Evolutionary conservation across 2,113 vertebrate species (phyloP).

Genomic region (Atherinomorus stipes): DNA sequence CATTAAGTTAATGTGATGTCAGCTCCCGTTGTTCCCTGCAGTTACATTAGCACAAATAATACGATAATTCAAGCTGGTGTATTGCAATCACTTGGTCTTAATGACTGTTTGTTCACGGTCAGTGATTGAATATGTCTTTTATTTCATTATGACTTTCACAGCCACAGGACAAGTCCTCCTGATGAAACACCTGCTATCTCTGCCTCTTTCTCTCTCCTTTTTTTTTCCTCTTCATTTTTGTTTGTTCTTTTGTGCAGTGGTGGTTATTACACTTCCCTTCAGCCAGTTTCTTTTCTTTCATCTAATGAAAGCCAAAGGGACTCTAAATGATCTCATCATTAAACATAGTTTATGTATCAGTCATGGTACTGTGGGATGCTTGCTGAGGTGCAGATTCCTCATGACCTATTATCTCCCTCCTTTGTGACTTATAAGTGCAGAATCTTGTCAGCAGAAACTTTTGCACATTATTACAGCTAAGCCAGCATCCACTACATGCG

Average conservation of each 20-base stretch:
- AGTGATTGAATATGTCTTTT: conserved; percentile 63
- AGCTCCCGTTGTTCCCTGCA: conserved; percentile 54
- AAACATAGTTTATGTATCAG: conserved; percentile 53
- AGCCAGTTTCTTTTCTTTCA: conserved; percentile 2
- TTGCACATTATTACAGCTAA: not conserved
- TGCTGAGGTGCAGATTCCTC: conserved; percentile 9
- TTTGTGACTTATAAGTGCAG: conserved; percentile 25
- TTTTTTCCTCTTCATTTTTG: not conserved
- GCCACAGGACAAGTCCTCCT: conserved; percentile 45
- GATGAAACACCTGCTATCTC: conserved; percentile 29
- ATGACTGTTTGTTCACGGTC: conserved; percentile 67
- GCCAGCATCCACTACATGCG: not conserved
- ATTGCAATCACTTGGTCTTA: conserved; percentile 66
- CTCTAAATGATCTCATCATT: conserved; percentile 42
- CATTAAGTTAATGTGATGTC: conserved; percentile 40
- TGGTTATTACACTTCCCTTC: not conserved
- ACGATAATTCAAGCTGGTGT: conserved; percentile 59
- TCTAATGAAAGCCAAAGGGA: conserved; percentile 48
- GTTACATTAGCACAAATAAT: conserved; percentile 58
- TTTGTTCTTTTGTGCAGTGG: not conserved
- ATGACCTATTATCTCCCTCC: conserved; percentile 18
- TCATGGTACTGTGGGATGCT: conserved; percentile 13
- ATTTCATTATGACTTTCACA: conserved; percentile 60
- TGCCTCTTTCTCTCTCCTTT: not conserved
- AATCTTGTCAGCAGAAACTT: conserved; percentile 3